A percentile compares a stretch with the other conserved stretches of the same genome.
These are phyloP conservation scores for Lagenorhynchus albirostris DNA, from an alignment of 2,113 vertebrate species.

Conservation along the genomic window DNA sequence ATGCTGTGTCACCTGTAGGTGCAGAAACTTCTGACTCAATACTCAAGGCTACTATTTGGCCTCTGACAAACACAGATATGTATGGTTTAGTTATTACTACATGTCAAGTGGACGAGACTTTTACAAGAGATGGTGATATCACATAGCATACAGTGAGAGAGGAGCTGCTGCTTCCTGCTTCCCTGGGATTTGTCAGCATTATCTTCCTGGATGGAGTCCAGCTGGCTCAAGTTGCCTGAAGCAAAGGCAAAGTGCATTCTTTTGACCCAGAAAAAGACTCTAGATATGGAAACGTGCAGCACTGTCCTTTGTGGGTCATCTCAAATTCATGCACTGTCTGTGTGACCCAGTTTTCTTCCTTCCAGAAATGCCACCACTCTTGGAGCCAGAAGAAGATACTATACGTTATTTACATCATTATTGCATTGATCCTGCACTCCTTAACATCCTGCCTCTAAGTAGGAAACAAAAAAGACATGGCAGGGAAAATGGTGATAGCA, in stretches of 20 bases:
- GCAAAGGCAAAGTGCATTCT: neutral
- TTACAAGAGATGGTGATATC: neutral
- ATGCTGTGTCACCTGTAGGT: neutral
- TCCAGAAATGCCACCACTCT: neutral
- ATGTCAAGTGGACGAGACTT: neutral
- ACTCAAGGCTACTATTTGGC: neutral
- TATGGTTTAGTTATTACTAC: neutral
- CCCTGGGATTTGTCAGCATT: neutral
- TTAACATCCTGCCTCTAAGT: neutral
- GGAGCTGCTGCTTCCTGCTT: neutral
- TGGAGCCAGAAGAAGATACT: neutral
- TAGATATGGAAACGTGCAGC: neutral
- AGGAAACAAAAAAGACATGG: neutral
- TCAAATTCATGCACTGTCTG: neutral
- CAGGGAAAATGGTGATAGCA: neutral
- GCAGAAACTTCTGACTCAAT: neutral
- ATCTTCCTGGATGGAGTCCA: neutral
- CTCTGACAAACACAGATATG: neutral
- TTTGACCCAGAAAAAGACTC: neutral
- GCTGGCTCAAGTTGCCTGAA: neutral
- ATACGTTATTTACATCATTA: neutral
- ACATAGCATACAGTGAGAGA: neutral
- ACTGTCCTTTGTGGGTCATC: neutral
- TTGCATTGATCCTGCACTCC: neutral
- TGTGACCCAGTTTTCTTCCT: neutral